These are phyloP conservation scores for Chionodraco myersi DNA, from an alignment of 2,113 vertebrate species.

Conservation along the genomic window DNA sequence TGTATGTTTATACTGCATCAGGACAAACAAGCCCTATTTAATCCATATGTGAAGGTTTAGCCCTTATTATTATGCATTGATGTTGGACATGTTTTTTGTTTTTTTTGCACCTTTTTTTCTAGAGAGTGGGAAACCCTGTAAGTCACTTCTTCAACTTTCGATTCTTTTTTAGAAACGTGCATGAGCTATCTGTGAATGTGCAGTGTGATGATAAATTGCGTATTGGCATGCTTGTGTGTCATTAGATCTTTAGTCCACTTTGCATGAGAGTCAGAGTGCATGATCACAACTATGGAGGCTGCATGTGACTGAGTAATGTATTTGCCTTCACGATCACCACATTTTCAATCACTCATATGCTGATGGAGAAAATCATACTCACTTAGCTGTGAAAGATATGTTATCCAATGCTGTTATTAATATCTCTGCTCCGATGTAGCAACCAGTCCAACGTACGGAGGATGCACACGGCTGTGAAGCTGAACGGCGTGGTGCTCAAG, in stretches of 20 bases:
- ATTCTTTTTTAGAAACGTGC: constrained; percentile 30
- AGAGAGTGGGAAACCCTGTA: constrained; percentile 98
- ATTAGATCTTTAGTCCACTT: not conserved
- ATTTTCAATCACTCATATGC: not conserved
- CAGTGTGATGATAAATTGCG: constrained; percentile 1
- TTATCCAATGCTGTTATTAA: not conserved
- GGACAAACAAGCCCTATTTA: not conserved
- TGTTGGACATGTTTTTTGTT: constrained; percentile 47
- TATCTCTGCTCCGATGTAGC: constrained; percentile 71
- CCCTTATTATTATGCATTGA: constrained; percentile 1
- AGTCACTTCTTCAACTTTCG: constrained; percentile 80
- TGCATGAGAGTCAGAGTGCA: constrained; percentile 1
- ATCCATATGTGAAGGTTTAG: not conserved
- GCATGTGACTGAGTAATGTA: not conserved
- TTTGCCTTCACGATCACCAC: not conserved
- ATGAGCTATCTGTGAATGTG: constrained; percentile 9
- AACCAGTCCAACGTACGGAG: constrained; percentile 95
- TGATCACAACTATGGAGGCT: not conserved
- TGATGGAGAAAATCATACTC: not conserved
- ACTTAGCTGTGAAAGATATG: not conserved
- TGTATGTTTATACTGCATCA: too few relatives aligned
- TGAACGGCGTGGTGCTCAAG: constrained; percentile 90
- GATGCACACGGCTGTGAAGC: constrained; percentile 97
- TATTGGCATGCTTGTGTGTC: constrained; percentile 6
- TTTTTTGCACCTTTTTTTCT: constrained; percentile 67